Base-by-base conservation (phyloP, 2,797 vertebrate genomes). In the Pterois miles region DNA sequence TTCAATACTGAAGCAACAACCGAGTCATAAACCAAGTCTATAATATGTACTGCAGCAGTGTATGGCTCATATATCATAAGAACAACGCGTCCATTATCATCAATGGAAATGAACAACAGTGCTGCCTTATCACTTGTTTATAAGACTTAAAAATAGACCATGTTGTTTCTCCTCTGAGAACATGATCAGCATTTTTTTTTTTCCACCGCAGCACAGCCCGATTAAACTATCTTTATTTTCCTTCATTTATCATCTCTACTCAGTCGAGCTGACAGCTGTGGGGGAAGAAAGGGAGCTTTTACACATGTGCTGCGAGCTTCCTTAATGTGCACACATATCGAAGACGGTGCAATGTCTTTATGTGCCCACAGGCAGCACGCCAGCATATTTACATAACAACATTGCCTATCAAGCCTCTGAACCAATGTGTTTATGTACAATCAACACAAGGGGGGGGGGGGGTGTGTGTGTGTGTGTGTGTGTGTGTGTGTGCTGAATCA, bases 331-430 rank as follows among this genome's bases (percentile, higher is more conserved):
- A 83, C 38, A 56, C 6, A 60, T 3, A 62, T 33, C 2, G 1
- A 38, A 62, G 25, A 62, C 59, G 65, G 69, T 50, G 8, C 63
- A 27, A 34, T 20, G 58, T 63, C 27, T 76, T 33, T 58, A 76
- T n/a, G 59, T 25, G 34, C 27, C 76, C 50, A 59, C 56, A 70
- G 68, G 74, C 56, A 33, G 60, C 56, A 57, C 38, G 69, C 43
- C 53, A 64, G 38, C 5, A 14, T 74, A 76, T 86, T 86, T 86
- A 79, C 89, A 84, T 68, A 88, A 81, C 63, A 59, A 62, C 63
- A 46, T 3, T 56, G 46, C 63, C 54, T 59, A 56, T 78, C 58
- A 59, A 40, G 64, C 66, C 74, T 82, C 66, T 53, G 14, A 78
- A 74, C 46, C 69, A 84, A 78, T 66, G 64, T 71, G 71, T 82